Evolutionary conservation across 2,797 vertebrate species (phyloP).

Genomic region (Amphiprion clarkii): DNA sequence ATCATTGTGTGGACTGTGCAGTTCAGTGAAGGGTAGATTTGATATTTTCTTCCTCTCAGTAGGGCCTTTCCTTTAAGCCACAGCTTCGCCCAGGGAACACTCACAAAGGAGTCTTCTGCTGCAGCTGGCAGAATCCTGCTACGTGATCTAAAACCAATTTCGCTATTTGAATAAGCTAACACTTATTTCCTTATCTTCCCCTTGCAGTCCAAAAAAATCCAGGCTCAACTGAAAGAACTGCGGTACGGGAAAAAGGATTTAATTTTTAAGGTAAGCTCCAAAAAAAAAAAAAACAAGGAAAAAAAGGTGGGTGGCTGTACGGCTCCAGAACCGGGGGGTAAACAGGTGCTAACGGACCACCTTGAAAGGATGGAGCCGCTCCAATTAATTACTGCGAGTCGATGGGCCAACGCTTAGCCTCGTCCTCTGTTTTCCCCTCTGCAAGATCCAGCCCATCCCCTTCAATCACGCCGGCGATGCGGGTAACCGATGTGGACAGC

Average conservation of each 20-base stretch:
- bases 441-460: conserved; percentile 39
- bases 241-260: conserved; percentile 99
- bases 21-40: conserved; percentile 84
- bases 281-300: conserved; percentile 42
- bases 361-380: conserved; percentile 61
- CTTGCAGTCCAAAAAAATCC: conserved; percentile 97
- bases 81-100: conserved; percentile 79
- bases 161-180: conserved; percentile 84
- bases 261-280: conserved; percentile 95
- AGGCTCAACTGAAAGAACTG: conserved; percentile 97
- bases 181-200: conserved; percentile 84
- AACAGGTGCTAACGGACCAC: conserved; percentile 66
- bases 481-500: conserved; percentile 54
- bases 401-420: conserved; percentile 18
- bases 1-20: conserved; percentile 80
- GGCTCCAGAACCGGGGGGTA: conserved; percentile 62
- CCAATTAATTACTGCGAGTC: conserved; percentile 67
- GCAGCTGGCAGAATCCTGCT: conserved; percentile 80
- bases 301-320: conserved; percentile 65
- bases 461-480: conserved; percentile 35
- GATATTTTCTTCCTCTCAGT: conserved; percentile 80
- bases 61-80: conserved; percentile 77
- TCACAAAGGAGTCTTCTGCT: conserved; percentile 82
- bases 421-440: conserved; percentile 39
- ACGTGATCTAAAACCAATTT: conserved; percentile 88